Evolutionary conservation across 53 echinoderm and acorn worm species (phyloP).

Genomic region (Arbacia lixula): DNA sequence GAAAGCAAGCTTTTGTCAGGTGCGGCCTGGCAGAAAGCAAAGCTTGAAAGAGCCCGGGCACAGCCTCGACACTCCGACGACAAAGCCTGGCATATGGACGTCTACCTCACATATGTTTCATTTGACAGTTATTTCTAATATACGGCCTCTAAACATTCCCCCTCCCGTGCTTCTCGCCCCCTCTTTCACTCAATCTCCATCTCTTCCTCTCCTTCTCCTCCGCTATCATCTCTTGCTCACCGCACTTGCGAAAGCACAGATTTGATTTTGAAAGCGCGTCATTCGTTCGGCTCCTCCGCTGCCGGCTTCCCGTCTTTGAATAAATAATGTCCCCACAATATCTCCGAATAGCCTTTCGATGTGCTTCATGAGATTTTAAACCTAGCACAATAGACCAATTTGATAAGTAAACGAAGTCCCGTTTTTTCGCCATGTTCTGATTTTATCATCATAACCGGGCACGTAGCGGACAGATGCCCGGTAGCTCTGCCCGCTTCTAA

Average conservation of each 20-base stretch:
- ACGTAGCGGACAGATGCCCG: conserved; percentile 38
- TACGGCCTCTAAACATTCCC: conserved; percentile 14
- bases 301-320: conserved; percentile 75
- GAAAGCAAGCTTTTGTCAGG: conserved; percentile 70
- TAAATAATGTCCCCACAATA: conserved; percentile 85
- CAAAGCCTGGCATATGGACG: conserved; percentile 93
- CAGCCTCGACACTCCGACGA: conserved; percentile 65
- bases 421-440: conserved; percentile 21
- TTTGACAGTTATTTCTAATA: conserved; percentile 71
- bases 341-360: conserved; percentile 73
- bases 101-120: conserved; percentile 91
- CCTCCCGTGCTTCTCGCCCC: not conserved
- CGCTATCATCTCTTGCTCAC: not conserved
- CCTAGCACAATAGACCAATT: conserved; percentile 55
- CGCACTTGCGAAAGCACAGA: conserved; percentile 18
- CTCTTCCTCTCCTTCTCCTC: not conserved
- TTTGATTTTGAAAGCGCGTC: not conserved
- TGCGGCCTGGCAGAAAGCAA: conserved; percentile 69
- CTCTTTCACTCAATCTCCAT: not conserved
- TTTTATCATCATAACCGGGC: conserved; percentile 55
- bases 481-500: conserved; percentile 27
- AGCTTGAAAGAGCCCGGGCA: conserved; percentile 61
- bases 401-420: conserved; percentile 53
- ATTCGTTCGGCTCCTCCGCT: conserved; percentile 32
- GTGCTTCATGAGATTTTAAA: conserved; percentile 82